Base-by-base conservation (phyloP, 2,113 vertebrate genomes). In the Ameiurus melas region DNA sequence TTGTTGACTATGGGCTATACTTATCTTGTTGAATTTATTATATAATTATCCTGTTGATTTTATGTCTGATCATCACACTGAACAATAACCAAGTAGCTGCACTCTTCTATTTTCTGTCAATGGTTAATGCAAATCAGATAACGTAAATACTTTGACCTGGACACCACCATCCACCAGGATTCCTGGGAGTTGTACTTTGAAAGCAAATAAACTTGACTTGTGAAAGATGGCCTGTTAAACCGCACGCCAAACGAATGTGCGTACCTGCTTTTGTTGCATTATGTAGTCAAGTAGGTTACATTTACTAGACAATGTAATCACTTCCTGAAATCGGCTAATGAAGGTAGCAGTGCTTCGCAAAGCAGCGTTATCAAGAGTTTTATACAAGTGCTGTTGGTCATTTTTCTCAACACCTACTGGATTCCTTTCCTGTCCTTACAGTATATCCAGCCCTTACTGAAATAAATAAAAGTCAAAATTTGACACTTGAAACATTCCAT, bases 111-210 rank as follows among this genome's bases (percentile, higher is more conserved):
- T 62, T 83, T 89, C 87, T 89, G 86, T 91, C 86, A 92, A 90
- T 92, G 89, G 85, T 92, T 92, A 92, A 92, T 90, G 77, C 84
- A 62, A 33, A 8, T 86, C 83, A 71, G 88, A 90, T 86, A 88
- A 90, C 60, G 27, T 87, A 70, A 86, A 91, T 84, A 92, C 91
- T 92, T 91, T 89, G 92, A 91, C 91, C 92, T 85, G 80, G 86
- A 84, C 79, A 81, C 90, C 79, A 64, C 77, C 43, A 83, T 89
- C 57, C 77, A 53, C 27, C 36, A 60, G 22, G 16, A 64, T 83
- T 83, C 85, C 64, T 62, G 33, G 17, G 39, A 85, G 57, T 64
- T 92, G 88, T 78, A 90, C 88, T 73, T 87, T 90, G 90, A 55
- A 58, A 88, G 85, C 90, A 90, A 91, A 90, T 89, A 90, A 89